Conservation (phyloP, 2,888 invertebrate species). For the Heterodera filipjevi region DNA sequence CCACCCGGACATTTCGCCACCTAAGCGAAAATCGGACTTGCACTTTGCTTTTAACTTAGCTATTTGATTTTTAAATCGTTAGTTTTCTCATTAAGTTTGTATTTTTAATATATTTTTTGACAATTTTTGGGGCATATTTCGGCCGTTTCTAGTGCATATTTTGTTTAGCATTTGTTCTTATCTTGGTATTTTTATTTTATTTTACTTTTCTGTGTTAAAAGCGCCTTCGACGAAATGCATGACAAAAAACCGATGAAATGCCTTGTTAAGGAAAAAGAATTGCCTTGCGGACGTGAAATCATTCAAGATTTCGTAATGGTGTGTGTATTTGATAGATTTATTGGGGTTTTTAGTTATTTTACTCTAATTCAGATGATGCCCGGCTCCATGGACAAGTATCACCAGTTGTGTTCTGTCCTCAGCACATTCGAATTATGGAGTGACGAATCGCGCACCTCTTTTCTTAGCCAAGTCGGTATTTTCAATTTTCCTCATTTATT, state of each 20-base stretch:
- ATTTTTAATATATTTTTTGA: no score
- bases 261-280: background rate
- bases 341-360: background rate
- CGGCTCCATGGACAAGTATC: slow-evolving; percentile 15
- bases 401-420: background rate
- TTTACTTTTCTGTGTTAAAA: background rate
- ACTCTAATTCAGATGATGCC: slow-evolving; percentile 21
- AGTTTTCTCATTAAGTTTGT: no score
- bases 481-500: background rate
- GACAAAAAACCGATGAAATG: background rate
- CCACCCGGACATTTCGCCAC: no score
- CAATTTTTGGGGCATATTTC: no score
- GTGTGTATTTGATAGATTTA: background rate
- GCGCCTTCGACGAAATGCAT: background rate
- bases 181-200: background rate
- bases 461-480: slow-evolving; percentile 6
- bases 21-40: no score
- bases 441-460: slow-evolving; percentile 10
- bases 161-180: background rate
- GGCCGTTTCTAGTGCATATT: no score
- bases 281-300: background rate
- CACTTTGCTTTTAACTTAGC: no score
- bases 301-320: background rate
- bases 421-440: slow-evolving; percentile 22
- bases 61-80: no score